Evolutionary conservation across 2,113 vertebrate species (phyloP), one percentile per base, ranked within the genome.

Genomic region (Actenoides hombroni): DNA sequence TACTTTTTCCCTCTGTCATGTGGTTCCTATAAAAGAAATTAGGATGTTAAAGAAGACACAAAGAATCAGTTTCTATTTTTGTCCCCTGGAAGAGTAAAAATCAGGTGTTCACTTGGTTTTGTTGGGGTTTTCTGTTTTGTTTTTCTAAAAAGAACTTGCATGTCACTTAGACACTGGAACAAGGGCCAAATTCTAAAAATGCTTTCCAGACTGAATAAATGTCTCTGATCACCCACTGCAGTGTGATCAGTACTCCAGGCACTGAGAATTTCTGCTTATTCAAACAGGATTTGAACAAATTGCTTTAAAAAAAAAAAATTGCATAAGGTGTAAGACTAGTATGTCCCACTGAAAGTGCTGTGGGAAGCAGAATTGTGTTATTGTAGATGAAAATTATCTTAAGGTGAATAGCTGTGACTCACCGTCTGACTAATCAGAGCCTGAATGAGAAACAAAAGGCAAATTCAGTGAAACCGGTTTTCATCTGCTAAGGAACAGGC

Each of bases 381-480:
- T 19, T 79, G 78, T 46, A 69, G 67, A 76, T 65, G 74, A 87
- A 90, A 71, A 35, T 81, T 61, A 56, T 65, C 61, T 71, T 46
- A 44, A 42, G 35, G 70, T 33, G 59, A 90, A 67, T 13, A 70
- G 33, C 40, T 85, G 35, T 93, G 92, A 93, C 44, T 94, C 94
- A 89, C 28, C 40, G 49, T 39, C 64, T 94, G 88, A 94, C 92
- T 92, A 83, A 88, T 51, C 71, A 93, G 33, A 79, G 71, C 15
- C 78, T 23, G 67, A 65, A 9, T 9, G 40, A 86, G 63, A 88
- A 92, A 86, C 88, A 90, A 86, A 90, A 61, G 51, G 63, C 83
- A 93, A 80, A 65, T 77, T 92, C 18, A 14, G 44, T 33, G 44
- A 83, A 93, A 86, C 71, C 26, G 17, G 25, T 75, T 88, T 94